phyloP scores from a whole-genome alignment of 1,140 invertebrate genomes.

The Listronotus bonariensis region DNA sequence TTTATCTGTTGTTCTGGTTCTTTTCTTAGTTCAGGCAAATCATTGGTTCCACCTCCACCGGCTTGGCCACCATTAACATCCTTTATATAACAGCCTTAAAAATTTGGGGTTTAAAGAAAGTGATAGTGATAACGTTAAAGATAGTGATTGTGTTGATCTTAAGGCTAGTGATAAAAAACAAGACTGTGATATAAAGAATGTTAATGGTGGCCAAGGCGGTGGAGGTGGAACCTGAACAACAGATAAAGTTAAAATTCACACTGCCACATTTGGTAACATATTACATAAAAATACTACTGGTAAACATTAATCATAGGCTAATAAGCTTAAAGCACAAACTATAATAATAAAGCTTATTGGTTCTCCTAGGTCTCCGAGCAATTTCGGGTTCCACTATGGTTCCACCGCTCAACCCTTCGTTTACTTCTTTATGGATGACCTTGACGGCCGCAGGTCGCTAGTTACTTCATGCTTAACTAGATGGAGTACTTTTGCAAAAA shows the following conservation, averaged over 20 bases:
- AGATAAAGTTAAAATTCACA: too few species aligned
- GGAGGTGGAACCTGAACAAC: background rate
- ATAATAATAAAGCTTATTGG: too few species aligned
- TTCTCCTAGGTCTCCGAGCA: too few species aligned
- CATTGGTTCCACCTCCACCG: background rate
- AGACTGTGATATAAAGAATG: background rate
- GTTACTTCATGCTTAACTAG: conserved; percentile 13
- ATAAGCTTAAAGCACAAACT: too few species aligned
- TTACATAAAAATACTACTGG: too few species aligned
- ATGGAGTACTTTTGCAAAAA: conserved; percentile 32
- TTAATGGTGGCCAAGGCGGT: background rate
- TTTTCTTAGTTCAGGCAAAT: background rate
- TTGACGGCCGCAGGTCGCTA: conserved; percentile 9
- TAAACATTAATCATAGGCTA: too few species aligned
- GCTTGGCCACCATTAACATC: background rate
- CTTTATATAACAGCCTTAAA: background rate
- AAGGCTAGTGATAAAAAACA: conserved; percentile 4
- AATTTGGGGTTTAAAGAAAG: conserved; percentile 25
- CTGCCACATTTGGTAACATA: too few species aligned
- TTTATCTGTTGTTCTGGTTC: too few species aligned
- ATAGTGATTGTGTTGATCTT: conserved; percentile 1
- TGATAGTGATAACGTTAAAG: background rate
- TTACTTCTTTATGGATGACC: conserved; percentile 21
- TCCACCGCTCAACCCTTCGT: conserved; percentile 17
- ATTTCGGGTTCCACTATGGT: too few species aligned